Evolutionary conservation across 1,140 invertebrate genomes (phyloP), one percentile per base, ranked within the genome.

Genomic region (Drosophila mayri): DNA sequence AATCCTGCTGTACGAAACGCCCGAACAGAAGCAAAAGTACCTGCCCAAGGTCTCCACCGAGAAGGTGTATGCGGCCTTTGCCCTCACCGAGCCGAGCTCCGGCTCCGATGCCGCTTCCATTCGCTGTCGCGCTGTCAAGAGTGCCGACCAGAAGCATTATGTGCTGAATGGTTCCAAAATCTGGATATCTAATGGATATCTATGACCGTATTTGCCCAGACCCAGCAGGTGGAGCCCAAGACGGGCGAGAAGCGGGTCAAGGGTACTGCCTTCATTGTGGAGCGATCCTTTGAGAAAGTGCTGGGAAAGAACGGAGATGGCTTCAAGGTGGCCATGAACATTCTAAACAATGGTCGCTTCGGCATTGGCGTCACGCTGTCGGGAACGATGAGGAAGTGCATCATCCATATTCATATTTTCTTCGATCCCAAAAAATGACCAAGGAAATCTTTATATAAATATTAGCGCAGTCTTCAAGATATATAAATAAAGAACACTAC

Each of bases 321-420:
- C n/a, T 99, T 99, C 93, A 99, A 99, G 94, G 97, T 99, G 66
- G 99, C 99, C 9, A 99, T 99, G 98, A 98, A 98, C 92, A 99
- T 99, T 93, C 94, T 99, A 14, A 99, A 99, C 93, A 99, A 99
- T 93, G 99, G 99, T 28, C 94, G 99, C 61, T 99, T 99, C 94
- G 99, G 99, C 70, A 99, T 99, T 98, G 97, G 96, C 49, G 98
- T 98, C 22, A 97, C 96, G 46, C 93, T 99, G 37, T 95, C 97
- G 11, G 99, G 99, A 57, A 99, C 98, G 1, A 99, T 99, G 98
- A 95, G 95, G 81, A 93, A 95, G 46, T 98, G 97, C 73, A 97
- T 99, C 43, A n/a, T n/a, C n/a, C n/a, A n/a, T n/a, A n/a, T n/a
- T n/a, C n/a, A n/a, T n/a, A n/a, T n/a, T n/a, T n/a, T n/a, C n/a